A percentile compares a stretch with the other conserved stretches of the same genome.
These are phyloP conservation scores for Crossaster papposus DNA, from an alignment of 53 echinoderm and acorn worm species.

Conservation along the genomic window DNA sequence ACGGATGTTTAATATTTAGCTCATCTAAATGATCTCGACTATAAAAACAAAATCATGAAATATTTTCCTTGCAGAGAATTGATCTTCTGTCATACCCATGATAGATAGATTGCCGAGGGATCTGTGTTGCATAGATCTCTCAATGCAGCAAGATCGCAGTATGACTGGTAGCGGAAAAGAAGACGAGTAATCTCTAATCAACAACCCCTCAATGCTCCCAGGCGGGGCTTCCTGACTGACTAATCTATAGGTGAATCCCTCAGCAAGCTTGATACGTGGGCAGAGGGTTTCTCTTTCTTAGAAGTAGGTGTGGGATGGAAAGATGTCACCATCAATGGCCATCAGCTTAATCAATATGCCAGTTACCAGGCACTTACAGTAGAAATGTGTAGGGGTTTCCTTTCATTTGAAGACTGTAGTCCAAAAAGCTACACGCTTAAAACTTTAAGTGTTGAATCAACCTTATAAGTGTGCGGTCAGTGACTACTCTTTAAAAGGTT, in stretches of 20 bases:
- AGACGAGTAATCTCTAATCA: not conserved
- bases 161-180: not conserved
- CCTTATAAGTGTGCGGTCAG: too few species aligned
- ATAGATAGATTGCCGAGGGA: too few species aligned
- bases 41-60: not conserved
- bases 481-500: too few species aligned
- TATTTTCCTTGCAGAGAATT: not conserved
- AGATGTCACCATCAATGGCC: not conserved
- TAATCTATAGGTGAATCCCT: not conserved
- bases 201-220: not conserved
- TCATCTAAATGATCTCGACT: not conserved
- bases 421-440: too few species aligned
- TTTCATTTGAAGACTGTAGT: too few species aligned
- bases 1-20: not conserved
- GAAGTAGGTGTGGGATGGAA: not conserved
- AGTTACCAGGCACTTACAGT: too few species aligned
- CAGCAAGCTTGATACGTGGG: not conserved
- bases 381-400: too few species aligned
- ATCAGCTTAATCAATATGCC: not conserved
- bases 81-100: not conserved
- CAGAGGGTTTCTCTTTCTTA: not conserved
- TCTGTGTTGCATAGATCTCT: not conserved
- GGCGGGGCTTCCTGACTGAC: not conserved
- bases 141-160: not conserved
- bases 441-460: too few species aligned